Evolutionary conservation across 2,888 invertebrate species (phyloP).

Genomic region (Noctua janthina): DNA sequence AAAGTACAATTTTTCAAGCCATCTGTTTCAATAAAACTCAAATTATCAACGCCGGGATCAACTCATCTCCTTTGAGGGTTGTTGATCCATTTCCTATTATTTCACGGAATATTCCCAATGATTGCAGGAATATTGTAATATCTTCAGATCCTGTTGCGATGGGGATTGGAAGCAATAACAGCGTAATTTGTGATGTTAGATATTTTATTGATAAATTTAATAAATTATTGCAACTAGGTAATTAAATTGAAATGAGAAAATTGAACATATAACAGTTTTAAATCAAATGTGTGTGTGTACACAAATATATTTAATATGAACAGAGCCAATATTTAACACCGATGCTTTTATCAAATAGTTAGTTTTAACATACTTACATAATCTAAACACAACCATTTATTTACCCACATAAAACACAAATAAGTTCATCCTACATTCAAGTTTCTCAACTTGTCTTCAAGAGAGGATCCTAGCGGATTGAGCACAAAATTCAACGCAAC

Average conservation of each 20-base stretch:
- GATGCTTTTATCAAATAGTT: conserved; percentile 14
- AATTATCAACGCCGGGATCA: conserved; percentile 77
- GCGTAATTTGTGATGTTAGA: conserved; percentile 13
- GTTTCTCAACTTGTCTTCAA: conserved; percentile 20
- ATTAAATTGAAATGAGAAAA: conserved; percentile 2
- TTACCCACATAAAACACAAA: neutral
- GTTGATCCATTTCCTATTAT: conserved; percentile 80
- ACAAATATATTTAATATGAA: neutral
- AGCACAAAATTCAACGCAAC: conserved; percentile 43
- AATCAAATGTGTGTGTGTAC: conserved; percentile 5
- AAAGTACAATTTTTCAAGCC: conserved; percentile 68
- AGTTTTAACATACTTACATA: too few species aligned
- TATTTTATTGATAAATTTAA: conserved; percentile 2
- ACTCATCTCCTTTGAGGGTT: conserved; percentile 79
- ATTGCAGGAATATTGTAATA: conserved; percentile 58
- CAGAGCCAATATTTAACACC: conserved; percentile 2
- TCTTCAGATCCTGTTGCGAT: conserved; percentile 29
- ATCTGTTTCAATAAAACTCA: conserved; percentile 76
- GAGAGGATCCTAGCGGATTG: conserved; percentile 18
- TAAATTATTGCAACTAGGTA: neutral
- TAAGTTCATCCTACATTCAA: conserved; percentile 1
- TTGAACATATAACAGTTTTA: neutral
- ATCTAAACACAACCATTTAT: too few species aligned
- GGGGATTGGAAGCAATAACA: conserved; percentile 34
- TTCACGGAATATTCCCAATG: conserved; percentile 73